Conservation (phyloP, 2,888 invertebrate species). For the Ophioninae sp. region DNA sequence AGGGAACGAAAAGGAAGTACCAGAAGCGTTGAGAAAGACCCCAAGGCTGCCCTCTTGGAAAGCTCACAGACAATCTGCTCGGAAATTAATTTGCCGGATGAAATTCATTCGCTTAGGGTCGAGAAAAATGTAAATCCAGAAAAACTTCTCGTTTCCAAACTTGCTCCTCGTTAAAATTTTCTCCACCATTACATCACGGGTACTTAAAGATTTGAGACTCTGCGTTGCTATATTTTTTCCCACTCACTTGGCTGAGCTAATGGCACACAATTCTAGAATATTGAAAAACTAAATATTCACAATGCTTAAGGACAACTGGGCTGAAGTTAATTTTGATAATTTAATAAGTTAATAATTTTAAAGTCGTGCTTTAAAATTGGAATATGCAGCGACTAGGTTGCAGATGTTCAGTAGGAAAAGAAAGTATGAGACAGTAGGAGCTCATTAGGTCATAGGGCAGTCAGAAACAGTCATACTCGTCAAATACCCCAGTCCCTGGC, state of each 20-base stretch:
- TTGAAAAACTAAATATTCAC: not conserved
- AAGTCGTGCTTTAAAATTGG: not conserved
- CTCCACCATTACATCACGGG: not conserved
- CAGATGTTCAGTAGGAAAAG: not conserved
- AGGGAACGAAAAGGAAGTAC: not conserved
- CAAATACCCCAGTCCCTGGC: conserved; percentile 32
- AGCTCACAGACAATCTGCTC: not conserved
- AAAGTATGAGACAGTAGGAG: conserved; percentile 3
- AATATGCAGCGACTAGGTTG: not conserved
- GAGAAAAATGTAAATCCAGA: conserved; percentile 6
- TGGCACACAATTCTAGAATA: not conserved
- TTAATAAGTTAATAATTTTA: too few species aligned
- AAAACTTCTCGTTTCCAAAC: not conserved
- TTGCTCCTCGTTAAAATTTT: conserved; percentile 1
- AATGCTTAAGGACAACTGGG: not conserved
- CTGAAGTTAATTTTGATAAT: too few species aligned
- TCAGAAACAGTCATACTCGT: conserved; percentile 31
- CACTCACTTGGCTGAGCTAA: not conserved
- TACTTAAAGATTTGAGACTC: not conserved
- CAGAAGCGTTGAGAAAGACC: not conserved
- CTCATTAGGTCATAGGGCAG: conserved; percentile 17
- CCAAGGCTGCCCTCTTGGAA: not conserved
- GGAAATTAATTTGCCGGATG: not conserved
- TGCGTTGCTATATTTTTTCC: not conserved
- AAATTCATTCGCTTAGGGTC: not conserved